Evolutionary conservation across 2,113 vertebrate species (phyloP).

Genomic region (Scartelaos histophorus): DNA sequence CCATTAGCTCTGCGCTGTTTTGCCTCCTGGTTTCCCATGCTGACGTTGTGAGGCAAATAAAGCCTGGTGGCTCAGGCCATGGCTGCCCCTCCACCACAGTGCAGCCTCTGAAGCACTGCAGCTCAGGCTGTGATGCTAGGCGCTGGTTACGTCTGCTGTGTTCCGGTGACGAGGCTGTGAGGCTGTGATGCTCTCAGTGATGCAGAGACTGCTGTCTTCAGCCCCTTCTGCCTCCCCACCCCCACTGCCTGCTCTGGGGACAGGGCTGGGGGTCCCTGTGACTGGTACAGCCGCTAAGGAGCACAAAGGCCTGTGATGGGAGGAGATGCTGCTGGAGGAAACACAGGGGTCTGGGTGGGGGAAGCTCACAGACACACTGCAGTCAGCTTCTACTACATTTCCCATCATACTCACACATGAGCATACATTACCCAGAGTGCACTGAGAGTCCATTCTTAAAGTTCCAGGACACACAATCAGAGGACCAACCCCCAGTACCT

Average conservation of each 20-base stretch:
- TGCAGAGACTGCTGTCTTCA: constrained; percentile 73
- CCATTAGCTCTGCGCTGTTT: constrained; percentile 86
- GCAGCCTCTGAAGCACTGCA: constrained; percentile 30
- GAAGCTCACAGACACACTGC: neutral
- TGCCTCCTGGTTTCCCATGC: constrained; percentile 97
- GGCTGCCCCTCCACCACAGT: constrained; percentile 20
- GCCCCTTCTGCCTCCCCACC: constrained; percentile 51
- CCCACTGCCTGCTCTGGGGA: constrained; percentile 75
- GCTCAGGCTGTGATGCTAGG: constrained; percentile 20
- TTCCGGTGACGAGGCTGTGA: constrained; percentile 66
- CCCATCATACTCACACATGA: constrained; percentile 31
- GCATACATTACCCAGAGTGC: constrained; percentile 39
- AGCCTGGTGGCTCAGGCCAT: constrained; percentile 81
- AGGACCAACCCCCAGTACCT: neutral
- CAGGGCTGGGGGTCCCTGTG: constrained; percentile 58
- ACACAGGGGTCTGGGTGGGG: neutral
- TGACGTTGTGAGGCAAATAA: constrained; percentile 35
- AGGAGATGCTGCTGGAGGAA: neutral
- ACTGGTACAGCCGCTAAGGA: constrained; percentile 28
- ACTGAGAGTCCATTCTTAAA: constrained; percentile 10
- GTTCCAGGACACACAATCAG: neutral
- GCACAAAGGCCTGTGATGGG: neutral
- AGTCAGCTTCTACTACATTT: constrained; percentile 37
- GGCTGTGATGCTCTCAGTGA: constrained; percentile 65
- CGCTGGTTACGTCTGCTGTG: constrained; percentile 32